Percentiles rank a stretch among this genome's conserved stretches.
Evolutionary conservation across 2,113 vertebrate species (phyloP).

Genomic region (Arenaria interpres): DNA sequence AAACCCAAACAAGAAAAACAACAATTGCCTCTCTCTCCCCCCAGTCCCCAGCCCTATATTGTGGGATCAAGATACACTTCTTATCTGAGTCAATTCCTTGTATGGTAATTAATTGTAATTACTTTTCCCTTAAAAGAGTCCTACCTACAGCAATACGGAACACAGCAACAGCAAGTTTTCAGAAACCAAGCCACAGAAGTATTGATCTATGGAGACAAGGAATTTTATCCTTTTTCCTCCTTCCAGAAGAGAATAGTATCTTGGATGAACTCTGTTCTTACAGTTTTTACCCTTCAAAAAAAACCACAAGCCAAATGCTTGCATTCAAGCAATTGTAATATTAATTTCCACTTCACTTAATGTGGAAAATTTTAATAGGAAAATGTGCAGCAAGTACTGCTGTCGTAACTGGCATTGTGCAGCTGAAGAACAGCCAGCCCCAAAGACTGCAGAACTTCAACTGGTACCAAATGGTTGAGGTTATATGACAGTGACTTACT

Average conservation of each 20-base stretch:
- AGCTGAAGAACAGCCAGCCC: neutral
- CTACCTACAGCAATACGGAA: neutral
- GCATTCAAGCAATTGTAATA: neutral
- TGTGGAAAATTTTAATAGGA: neutral
- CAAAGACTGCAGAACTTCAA: neutral
- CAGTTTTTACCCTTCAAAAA: neutral
- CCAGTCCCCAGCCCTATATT: fast-evolving
- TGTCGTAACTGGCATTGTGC: neutral
- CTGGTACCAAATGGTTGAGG: neutral
- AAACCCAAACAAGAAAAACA: neutral
- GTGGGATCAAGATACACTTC: neutral
- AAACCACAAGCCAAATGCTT: neutral
- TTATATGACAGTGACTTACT: neutral
- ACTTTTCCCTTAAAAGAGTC: neutral
- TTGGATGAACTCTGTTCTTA: neutral
- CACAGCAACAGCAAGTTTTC: neutral
- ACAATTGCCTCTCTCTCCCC: neutral
- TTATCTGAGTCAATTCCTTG: neutral
- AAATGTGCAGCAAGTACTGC: neutral
- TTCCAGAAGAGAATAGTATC: neutral
- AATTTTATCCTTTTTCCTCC: neutral
- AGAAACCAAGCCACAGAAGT: neutral
- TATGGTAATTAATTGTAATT: neutral
- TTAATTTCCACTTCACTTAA: neutral
- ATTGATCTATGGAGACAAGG: neutral